phyloP scores from a whole-genome alignment of 2,113 vertebrate species.

The Gambusia holbrooki region DNA sequence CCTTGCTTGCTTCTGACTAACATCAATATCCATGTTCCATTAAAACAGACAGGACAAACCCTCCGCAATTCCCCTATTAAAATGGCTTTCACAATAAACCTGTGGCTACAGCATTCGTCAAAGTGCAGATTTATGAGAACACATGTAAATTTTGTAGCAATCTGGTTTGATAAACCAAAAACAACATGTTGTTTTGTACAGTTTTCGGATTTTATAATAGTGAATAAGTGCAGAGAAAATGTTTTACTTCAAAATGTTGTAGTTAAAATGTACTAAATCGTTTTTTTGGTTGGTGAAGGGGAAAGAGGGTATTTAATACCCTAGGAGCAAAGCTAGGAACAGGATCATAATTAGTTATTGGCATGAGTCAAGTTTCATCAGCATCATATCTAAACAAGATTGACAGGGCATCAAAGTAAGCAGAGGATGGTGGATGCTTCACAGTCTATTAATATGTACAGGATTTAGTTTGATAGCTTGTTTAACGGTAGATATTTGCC shows the following conservation, averaged over 20 bases:
- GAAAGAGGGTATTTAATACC: conserved; percentile 24
- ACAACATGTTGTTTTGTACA: conserved; percentile 39
- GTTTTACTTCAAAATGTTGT: conserved; percentile 19
- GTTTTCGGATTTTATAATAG: conserved; percentile 27
- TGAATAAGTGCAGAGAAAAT: conserved; percentile 54
- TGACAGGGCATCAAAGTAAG: conserved; percentile 20
- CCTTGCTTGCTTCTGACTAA: conserved; percentile 56
- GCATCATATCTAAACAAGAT: conserved; percentile 41
- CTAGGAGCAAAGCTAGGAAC: conserved; percentile 25
- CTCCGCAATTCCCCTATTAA: conserved; percentile 44
- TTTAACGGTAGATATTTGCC: neutral
- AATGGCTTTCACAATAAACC: conserved; percentile 67
- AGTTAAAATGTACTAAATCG: conserved; percentile 26
- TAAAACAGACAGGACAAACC: conserved; percentile 54
- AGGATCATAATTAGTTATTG: conserved; percentile 47
- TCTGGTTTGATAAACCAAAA: conserved; percentile 52
- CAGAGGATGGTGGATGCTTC: conserved; percentile 10
- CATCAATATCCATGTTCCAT: conserved; percentile 59
- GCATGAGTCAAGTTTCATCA: conserved; percentile 48
- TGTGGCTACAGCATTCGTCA: conserved; percentile 62
- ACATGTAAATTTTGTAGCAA: conserved; percentile 19
- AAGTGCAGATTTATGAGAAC: conserved; percentile 27
- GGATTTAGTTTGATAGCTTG: neutral
- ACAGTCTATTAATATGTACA: neutral
- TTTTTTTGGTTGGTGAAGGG: conserved; percentile 14